Percentiles rank a stretch among this genome's conserved stretches.
Conservation (phyloP, 2,113 vertebrate species). For the Oplegnathus fasciatus region DNA sequence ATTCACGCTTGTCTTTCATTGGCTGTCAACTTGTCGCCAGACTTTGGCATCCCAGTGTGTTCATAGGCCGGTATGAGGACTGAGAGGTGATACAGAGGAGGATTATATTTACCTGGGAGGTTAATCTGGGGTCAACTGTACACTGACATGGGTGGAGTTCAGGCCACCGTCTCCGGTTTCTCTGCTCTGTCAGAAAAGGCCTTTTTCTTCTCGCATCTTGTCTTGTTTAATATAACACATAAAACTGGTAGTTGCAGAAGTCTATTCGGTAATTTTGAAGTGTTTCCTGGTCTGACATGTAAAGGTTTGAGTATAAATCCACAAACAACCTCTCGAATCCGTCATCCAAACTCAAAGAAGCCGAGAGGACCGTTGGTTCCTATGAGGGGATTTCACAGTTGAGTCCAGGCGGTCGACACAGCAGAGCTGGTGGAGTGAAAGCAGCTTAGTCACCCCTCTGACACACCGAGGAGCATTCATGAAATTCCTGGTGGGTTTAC, state of each 20-base stretch:
- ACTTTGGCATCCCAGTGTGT: constrained; percentile 58
- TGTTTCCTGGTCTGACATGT: background rate
- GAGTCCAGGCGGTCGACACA: constrained; percentile 33
- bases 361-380: background rate
- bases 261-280: background rate
- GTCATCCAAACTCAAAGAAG: constrained; percentile 30
- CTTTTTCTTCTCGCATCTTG: constrained; percentile 33
- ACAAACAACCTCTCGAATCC: constrained; percentile 12
- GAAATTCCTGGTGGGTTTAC: constrained; percentile 50
- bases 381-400: constrained; percentile 51
- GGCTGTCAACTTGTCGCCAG: constrained; percentile 62
- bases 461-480: constrained; percentile 54
- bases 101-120: constrained; percentile 72
- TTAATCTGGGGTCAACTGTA: constrained; percentile 76
- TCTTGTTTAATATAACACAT: constrained; percentile 13
- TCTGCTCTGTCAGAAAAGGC: constrained; percentile 55
- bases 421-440: constrained; percentile 41
- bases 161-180: constrained; percentile 60
- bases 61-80: constrained; percentile 60
- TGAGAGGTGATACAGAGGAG: constrained; percentile 62
- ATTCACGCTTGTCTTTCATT: constrained; percentile 52
- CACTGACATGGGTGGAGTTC: constrained; percentile 60
- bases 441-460: constrained; percentile 57
- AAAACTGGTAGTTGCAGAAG: background rate
- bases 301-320: background rate